These are phyloP conservation scores for Lissocephala sabroskyi DNA, from an alignment of 2,888 invertebrate genomes.

Conservation along the genomic window DNA sequence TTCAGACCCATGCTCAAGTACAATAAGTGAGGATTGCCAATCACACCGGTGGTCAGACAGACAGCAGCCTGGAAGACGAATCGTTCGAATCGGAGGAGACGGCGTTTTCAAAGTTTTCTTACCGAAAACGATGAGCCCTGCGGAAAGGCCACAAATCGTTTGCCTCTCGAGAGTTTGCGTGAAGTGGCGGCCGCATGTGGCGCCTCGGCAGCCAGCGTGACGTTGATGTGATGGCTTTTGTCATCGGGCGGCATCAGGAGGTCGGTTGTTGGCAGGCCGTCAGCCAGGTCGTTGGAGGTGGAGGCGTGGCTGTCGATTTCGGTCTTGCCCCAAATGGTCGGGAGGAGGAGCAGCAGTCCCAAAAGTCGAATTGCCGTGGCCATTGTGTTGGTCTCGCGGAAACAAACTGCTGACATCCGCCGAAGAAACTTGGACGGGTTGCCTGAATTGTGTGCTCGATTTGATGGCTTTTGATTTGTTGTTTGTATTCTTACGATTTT, in stretches of 20 bases:
- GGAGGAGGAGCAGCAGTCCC: too few species aligned
- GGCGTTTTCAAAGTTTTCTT: conserved; percentile 39
- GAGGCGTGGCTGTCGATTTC: too few species aligned
- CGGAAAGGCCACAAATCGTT: conserved; percentile 75
- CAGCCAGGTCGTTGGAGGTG: too few species aligned
- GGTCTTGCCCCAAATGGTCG: conserved; percentile 16
- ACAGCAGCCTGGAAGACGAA: conserved; percentile 72
- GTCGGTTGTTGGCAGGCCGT: neutral
- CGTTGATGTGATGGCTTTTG: conserved; percentile 27
- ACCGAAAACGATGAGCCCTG: conserved; percentile 76
- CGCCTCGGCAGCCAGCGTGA: conserved; percentile 32
- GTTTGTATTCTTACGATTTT: too few species aligned
- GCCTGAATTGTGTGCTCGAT: too few species aligned
- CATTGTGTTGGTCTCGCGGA: conserved; percentile 23
- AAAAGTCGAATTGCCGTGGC: too few species aligned
- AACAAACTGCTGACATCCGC: too few species aligned
- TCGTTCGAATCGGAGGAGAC: neutral
- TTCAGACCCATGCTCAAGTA: conserved; percentile 79
- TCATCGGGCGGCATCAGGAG: neutral
- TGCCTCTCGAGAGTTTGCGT: conserved; percentile 59
- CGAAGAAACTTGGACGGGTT: too few species aligned
- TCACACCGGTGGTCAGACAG: conserved; percentile 76
- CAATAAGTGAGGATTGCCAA: conserved; percentile 75
- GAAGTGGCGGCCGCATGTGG: conserved; percentile 8
- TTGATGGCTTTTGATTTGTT: too few species aligned